Evolutionary conservation across 2,888 invertebrate species (phyloP).

Genomic region (Sminthurinus aureus): DNA sequence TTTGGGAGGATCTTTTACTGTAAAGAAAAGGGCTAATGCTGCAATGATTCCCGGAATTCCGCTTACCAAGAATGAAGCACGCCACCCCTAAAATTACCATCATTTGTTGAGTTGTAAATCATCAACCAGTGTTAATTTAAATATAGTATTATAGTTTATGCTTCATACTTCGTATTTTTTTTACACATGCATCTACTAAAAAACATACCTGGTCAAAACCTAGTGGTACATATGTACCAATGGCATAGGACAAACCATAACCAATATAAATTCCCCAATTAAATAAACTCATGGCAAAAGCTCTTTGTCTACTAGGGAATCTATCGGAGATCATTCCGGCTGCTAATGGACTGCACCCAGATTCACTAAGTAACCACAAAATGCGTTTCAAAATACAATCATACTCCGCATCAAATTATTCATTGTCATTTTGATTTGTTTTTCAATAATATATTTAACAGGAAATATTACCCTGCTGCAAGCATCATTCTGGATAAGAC

Average conservation of each 20-base stretch:
- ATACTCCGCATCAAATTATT: background rate
- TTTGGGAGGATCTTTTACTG: constrained; percentile 78
- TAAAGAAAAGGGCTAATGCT: constrained; percentile 75
- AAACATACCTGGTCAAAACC: constrained; percentile 60
- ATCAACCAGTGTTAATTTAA: background rate
- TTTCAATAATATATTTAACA: background rate
- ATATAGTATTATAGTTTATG: background rate
- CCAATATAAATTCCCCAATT: constrained; percentile 97
- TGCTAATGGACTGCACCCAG: constrained; percentile 86
- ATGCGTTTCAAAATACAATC: constrained; percentile 52
- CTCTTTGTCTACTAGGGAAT: constrained; percentile 69
- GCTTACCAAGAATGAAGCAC: constrained; percentile 81
- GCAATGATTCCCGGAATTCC: constrained; percentile 79
- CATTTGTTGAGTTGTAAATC: background rate
- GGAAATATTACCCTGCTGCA: constrained; percentile 75
- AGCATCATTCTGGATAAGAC: constrained; percentile 84
- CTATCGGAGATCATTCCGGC: constrained; percentile 84
- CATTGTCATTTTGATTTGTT: background rate
- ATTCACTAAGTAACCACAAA: constrained; percentile 69
- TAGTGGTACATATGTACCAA: constrained; percentile 77
- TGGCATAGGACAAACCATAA: constrained; percentile 90
- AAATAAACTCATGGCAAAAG: constrained; percentile 88
- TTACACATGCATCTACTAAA: background rate
- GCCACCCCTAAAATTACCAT: constrained; percentile 74
- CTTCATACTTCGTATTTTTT: background rate